Conservation (phyloP, 2,888 invertebrate species). For the Nephrocerus scutellatus region DNA sequence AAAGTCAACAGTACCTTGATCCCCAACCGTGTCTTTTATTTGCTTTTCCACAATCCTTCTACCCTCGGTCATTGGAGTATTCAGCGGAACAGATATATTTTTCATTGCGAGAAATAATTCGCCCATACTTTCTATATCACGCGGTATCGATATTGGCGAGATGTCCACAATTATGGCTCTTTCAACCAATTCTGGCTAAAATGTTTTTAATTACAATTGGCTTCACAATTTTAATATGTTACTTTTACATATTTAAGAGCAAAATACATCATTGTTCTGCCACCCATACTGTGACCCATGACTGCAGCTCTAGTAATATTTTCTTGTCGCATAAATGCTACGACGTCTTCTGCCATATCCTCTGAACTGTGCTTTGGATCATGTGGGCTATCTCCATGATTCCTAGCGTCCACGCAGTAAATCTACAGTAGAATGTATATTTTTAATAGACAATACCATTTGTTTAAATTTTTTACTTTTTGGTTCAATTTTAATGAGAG, state of each 20-base stretch:
- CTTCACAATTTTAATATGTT: background rate
- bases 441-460: background rate
- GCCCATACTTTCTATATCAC: slow-evolving; percentile 57
- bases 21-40: slow-evolving; percentile 52
- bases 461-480: slow-evolving; percentile 47
- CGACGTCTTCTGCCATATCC: slow-evolving; percentile 70
- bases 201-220: slow-evolving; percentile 14
- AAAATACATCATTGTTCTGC: slow-evolving; percentile 80
- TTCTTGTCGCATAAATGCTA: slow-evolving; percentile 57
- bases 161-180: slow-evolving; percentile 67
- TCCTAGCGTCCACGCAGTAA: slow-evolving; percentile 75
- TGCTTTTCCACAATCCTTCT: slow-evolving; percentile 60
- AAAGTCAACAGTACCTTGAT: slow-evolving; percentile 63
- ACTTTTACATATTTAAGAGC: slow-evolving; percentile 61
- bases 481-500: slow-evolving; percentile 53
- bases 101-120: slow-evolving; percentile 60
- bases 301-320: slow-evolving; percentile 59
- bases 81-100: slow-evolving; percentile 53
- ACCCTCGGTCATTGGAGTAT: slow-evolving; percentile 63
- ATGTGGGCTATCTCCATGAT: slow-evolving; percentile 93
- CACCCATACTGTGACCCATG: slow-evolving; percentile 94
- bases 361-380: slow-evolving; percentile 62
- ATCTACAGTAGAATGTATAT: slow-evolving; percentile 24
- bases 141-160: slow-evolving; percentile 54
- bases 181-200: slow-evolving; percentile 56